Evolutionary conservation across 2,113 vertebrate species (phyloP), one percentile per base, ranked within the genome.

Genomic region (Nibea coibor): DNA sequence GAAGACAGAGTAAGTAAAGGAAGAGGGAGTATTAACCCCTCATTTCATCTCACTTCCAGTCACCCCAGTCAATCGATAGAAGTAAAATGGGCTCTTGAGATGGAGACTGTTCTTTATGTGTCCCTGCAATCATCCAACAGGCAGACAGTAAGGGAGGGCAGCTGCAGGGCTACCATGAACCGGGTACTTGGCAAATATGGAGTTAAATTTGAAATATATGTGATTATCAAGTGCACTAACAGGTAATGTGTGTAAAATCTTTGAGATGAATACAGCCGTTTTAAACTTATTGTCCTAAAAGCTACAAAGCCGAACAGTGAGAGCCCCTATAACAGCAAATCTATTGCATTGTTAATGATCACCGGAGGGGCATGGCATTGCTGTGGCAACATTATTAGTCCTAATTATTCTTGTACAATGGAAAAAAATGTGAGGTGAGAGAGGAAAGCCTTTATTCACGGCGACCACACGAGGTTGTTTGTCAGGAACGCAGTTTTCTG

Each of bases 51-150:
- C 56, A 79, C 35, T 78, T 72, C 72, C 68, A 75, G 80, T 86
- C 54, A 50, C 16, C 42, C 48, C 39, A 56, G 71, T 72, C 75
- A 47, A 78, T 89, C 84, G 71, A 82, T 81, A 63, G 56, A 42
- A 59, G 72, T 72, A 28, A 84, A 90, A 89, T 61, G 22, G 77
- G 71, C 80, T 68, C 69, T 61, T 65, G 80, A 87, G 73, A 70
- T 74, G 26, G 42, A 82, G 66, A 20, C 69, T 39, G 53, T 75
- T 69, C 66, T 81, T 59, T 14, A 82, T 77, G 24, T 43, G 72
- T 5, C 26, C 71, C 71, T 70, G 72, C 64, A 80, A 80, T 88
- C 75, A 75, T 19, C 51, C 39, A n/a, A 58, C 20, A 61, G 53
- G 59, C 15, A 47, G 45, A 35, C 28, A 15, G 53, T 43, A 22